These are phyloP conservation scores for Luscinia luscinia DNA, from an alignment of 2,797 vertebrate genomes.

Conservation along the genomic window DNA sequence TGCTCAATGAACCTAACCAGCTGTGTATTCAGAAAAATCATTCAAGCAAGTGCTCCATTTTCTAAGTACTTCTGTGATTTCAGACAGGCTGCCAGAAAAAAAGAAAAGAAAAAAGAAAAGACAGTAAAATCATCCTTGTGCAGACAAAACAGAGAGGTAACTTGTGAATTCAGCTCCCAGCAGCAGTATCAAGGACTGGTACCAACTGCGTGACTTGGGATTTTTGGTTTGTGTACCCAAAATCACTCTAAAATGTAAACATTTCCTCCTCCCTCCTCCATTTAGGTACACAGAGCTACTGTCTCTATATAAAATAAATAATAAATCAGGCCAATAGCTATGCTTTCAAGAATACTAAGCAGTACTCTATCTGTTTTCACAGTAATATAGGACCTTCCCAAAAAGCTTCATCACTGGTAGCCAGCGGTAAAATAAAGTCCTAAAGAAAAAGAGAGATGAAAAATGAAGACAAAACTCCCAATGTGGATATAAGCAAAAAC, in stretches of 20 bases:
- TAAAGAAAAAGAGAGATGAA: not conserved
- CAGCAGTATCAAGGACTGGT: not conserved
- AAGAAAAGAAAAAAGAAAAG: fast-evolving
- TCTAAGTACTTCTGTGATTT: not conserved
- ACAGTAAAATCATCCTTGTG: not conserved
- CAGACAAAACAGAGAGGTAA: not conserved
- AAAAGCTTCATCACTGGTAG: not conserved
- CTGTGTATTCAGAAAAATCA: not conserved
- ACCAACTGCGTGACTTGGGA: not conserved
- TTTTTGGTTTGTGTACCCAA: not conserved
- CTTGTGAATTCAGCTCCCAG: not conserved
- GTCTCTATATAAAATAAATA: not conserved
- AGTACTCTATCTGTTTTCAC: not conserved
- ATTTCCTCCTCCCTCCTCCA: not conserved
- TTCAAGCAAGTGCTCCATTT: slow-evolving; percentile 14
- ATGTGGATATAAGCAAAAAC: not conserved
- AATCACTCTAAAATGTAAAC: not conserved
- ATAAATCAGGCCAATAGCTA: not conserved
- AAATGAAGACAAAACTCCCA: not conserved
- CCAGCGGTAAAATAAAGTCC: not conserved
- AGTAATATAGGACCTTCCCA: not conserved
- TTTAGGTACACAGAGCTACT: not conserved
- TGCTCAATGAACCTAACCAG: not conserved
- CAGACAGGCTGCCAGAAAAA: not conserved
- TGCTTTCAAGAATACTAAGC: not conserved